A percentile compares a stretch with the other conserved stretches of the same genome.
Evolutionary conservation across 2,113 vertebrate genomes (phyloP).

Genomic region (Lucifuga dentata): DNA sequence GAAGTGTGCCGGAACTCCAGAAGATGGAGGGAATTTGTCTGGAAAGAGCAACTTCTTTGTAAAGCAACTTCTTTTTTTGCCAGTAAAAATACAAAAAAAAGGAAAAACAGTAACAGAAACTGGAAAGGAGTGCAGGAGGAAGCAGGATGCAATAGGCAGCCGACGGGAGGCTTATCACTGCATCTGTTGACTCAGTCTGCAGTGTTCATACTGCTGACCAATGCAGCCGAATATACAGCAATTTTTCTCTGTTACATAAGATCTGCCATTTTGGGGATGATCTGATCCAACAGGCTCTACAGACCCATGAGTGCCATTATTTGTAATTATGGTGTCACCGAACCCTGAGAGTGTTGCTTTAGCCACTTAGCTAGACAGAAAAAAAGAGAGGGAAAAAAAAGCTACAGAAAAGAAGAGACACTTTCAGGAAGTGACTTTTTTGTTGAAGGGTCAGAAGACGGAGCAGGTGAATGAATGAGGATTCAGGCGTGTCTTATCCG

Average conservation of each 20-base stretch:
- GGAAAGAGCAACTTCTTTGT: no score
- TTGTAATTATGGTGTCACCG: not conserved
- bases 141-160: not conserved
- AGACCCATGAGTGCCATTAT: conserved; percentile 5
- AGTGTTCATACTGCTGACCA: conserved; percentile 15
- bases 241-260: conserved; percentile 36
- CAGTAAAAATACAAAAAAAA: no score
- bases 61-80: no score
- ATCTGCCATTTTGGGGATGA: conserved; percentile 22
- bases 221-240: conserved; percentile 22
- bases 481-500: conserved; percentile 38
- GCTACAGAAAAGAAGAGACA: conserved; percentile 1
- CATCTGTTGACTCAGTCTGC: conserved; percentile 35
- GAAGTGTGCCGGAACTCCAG: no score
- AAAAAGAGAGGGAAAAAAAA: not conserved
- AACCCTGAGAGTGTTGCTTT: conserved; percentile 8
- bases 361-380: conserved; percentile 10
- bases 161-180: conserved; percentile 17
- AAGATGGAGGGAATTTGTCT: no score
- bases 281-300: conserved; percentile 19
- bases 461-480: conserved; percentile 49
- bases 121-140: not conserved
- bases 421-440: conserved; percentile 23
- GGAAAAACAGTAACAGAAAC: conserved; percentile 16
- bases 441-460: conserved; percentile 44